Percentiles rank a stretch among this genome's conserved stretches.
Conservation (phyloP, 2,888 invertebrate species). For the Spisula solida region DNA sequence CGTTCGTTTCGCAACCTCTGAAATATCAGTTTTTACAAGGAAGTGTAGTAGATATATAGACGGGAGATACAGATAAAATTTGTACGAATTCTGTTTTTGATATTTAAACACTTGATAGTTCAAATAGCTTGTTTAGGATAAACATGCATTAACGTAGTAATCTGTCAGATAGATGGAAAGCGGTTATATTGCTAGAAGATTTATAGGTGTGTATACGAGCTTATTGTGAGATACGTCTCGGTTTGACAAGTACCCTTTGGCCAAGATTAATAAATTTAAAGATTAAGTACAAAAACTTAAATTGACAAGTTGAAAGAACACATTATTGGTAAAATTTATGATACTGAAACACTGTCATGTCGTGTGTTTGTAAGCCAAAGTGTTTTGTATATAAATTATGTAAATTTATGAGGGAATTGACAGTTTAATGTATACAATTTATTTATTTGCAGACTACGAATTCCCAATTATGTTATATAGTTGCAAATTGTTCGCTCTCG, state of each 20-base stretch:
- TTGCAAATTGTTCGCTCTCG: no score
- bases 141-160: not conserved
- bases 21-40: no score
- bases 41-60: no score
- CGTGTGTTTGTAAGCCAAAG: not conserved
- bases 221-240: not conserved
- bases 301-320: not conserved
- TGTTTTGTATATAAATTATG: not conserved
- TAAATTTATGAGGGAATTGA: not conserved
- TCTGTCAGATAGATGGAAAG: not conserved
- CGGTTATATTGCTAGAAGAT: not conserved
- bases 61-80: no score
- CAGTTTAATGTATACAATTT: not conserved
- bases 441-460: not conserved
- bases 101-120: not conserved
- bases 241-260: not conserved
- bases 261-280: not conserved
- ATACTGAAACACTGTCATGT: constrained; percentile 13
- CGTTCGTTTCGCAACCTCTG: no score
- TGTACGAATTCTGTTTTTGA: not conserved
- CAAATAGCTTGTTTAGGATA: not conserved
- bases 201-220: not conserved
- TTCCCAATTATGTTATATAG: not conserved
- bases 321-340: not conserved
- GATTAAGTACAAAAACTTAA: not conserved